A percentile compares a stretch with the other conserved stretches of the same genome.
phyloP scores from a whole-genome alignment of 1,140 invertebrate genomes.

The Orussus abietinus region DNA sequence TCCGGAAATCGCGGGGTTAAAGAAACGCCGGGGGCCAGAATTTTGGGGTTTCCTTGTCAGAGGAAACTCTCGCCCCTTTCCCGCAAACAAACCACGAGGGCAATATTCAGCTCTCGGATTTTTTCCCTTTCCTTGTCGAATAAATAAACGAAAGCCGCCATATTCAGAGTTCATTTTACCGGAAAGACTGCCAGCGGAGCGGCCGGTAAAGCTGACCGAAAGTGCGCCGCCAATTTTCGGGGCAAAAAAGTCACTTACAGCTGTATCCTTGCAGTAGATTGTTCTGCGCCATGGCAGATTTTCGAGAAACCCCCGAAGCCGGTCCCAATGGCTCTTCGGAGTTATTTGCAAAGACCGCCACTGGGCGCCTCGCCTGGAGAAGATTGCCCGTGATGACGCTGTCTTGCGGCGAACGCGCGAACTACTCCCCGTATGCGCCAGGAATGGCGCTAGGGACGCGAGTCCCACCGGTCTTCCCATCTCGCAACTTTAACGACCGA shows the following conservation, averaged over 20 bases:
- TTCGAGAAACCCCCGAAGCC: too few relatives aligned
- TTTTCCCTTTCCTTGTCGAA: slow-evolving; percentile 22
- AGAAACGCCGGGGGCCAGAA: too few relatives aligned
- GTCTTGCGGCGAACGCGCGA: slow-evolving; percentile 10
- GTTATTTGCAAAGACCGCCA: slow-evolving; percentile 20
- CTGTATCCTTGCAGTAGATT: slow-evolving; percentile 30
- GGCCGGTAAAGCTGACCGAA: slow-evolving; percentile 2
- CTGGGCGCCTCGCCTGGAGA: slow-evolving; percentile 10
- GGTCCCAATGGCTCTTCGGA: slow-evolving; percentile 5
- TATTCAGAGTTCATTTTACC: slow-evolving; percentile 37
- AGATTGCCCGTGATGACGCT: slow-evolving; percentile 15
- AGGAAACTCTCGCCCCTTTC: too few relatives aligned
- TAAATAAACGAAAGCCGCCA: slow-evolving; percentile 48
- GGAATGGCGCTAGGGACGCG: too few relatives aligned
- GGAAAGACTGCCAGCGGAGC: slow-evolving; percentile 9
- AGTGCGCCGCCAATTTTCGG: slow-evolving; percentile 1
- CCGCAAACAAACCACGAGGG: slow-evolving; percentile 17
- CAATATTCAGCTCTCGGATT: slow-evolving; percentile 24
- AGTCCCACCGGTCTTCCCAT: too few relatives aligned
- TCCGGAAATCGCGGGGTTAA: too few relatives aligned
- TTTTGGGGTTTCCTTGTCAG: too few relatives aligned
- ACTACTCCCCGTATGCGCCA: neutral
- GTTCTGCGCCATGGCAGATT: slow-evolving; percentile 34
- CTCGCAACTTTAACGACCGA: too few relatives aligned
- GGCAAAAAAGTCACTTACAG: slow-evolving; percentile 28